Evolutionary conservation across 2,113 vertebrate genomes (phyloP), one percentile per base, ranked within the genome.

Genomic region (Gyps fulvus): DNA sequence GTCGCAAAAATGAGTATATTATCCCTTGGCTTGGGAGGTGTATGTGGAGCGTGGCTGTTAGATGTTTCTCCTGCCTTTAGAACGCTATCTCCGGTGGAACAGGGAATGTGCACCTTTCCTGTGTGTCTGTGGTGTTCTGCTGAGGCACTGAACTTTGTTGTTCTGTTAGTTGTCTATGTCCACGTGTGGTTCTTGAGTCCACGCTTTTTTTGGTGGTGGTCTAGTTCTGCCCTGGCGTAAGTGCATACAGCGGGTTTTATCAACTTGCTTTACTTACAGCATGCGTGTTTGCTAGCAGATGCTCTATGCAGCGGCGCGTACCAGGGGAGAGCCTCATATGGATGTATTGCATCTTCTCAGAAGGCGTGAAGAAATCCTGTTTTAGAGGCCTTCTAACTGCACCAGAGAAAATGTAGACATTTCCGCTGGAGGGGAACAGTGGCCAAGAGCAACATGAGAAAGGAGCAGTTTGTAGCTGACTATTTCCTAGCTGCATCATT

Each of bases 131-230:
- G 31, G 25, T 11, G 55, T 29, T 9, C 31, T 22, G 0, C 32
- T 25, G 65, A 59, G 57, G 36, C 52, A 17, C 26, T 31, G 17
- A 47, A 16, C 31, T 61, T 63, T 8, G 10, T 34, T 40, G 26
- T 21, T 66, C 34, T 13, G 5, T 31, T 40, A 49, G 21, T 47
- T 52, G 25, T 85, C 38, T 16, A 2, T 12, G 19, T 26, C 54
- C 34, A 1, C 0, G 8, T 19, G 20, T 14, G 31, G 21, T 38
- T 42, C 47, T 36, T 0, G 0, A 82, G 34, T 16, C 59, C 0
- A 0, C 7, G 16, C 2, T 14, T 32, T 20, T 34, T 69, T 17
- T 8, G n/a, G n/a, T 40, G 57, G 32, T 49, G 23, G 52, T 63
- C 50, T 49, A 38, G 27, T 54, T 40, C 13, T 36, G 43, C 20